phyloP scores from a whole-genome alignment of 1,140 invertebrate genomes.

The Pseudomyrmex gracilis region DNA sequence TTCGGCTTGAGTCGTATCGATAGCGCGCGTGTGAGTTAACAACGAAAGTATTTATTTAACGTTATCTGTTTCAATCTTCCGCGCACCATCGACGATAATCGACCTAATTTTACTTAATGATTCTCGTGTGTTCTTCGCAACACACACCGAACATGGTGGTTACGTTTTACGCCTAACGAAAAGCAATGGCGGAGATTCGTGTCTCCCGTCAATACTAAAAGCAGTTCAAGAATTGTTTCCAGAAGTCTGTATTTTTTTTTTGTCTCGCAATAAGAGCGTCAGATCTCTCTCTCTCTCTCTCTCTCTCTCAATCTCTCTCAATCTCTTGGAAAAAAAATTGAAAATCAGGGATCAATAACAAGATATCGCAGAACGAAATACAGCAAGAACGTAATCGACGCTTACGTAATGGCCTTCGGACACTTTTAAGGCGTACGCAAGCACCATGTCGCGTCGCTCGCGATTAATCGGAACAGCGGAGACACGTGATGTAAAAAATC shows the following conservation, averaged over 20 bases:
- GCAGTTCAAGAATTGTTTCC: not conserved
- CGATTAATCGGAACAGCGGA: conserved; percentile 65
- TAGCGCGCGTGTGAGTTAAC: not conserved
- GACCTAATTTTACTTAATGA: not conserved
- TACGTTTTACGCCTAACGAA: not conserved
- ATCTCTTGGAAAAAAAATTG: not conserved
- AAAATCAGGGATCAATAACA: conserved; percentile 45
- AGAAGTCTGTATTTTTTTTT: not conserved
- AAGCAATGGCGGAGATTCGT: not conserved
- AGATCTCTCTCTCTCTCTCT: not conserved
- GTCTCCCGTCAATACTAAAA: not conserved
- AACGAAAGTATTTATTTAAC: conserved; percentile 9
- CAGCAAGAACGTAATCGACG: conserved; percentile 36
- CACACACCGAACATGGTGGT: not conserved
- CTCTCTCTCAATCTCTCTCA: not conserved
- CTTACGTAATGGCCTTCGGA: conserved; percentile 61
- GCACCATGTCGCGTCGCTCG: conserved; percentile 42
- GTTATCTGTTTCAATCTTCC: not conserved
- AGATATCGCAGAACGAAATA: conserved; percentile 35
- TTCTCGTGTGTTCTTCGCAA: not conserved
- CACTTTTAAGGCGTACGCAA: conserved; percentile 63
- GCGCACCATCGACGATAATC: not conserved
- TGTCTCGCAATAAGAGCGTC: not conserved
- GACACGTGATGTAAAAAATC: conserved; percentile 68
- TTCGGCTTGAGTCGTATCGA: not conserved